Evolutionary conservation across 2,888 invertebrate genomes (phyloP), one percentile per base, ranked within the genome.

Genomic region (Corythucha ciliata): DNA sequence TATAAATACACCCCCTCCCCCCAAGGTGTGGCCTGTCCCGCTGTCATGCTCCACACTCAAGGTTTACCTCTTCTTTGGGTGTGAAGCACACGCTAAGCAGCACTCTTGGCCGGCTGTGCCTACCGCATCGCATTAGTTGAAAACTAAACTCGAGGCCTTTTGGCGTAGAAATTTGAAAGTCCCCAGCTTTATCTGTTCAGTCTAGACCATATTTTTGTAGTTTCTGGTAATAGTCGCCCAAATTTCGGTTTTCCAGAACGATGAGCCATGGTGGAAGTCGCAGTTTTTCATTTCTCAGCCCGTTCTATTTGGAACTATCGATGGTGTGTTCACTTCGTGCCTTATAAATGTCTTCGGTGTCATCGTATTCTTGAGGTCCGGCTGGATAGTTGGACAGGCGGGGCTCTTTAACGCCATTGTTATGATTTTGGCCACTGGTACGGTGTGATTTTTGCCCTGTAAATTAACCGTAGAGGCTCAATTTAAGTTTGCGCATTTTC

Each of bases 281-380:
- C 92, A 93, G 67, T 93, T 96, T 70, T 92, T 96, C 67, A 83
- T 96, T 69, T 90, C 91, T 26, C 90, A 94, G 69, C 93, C 92
- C 27, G 87, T 94, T 48, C 72, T 94, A 46, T 96, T 97, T 73
- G 94, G 96, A 12, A 92, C 93, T 1, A 96, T 91, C 90, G 96
- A 96, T 71, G 96, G 96, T 58, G 96, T 97, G 6, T 97, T 94
- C 68, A 93, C 94, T 49, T 92, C 94, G 46, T 94, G 93, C 67
- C 80, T 97, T 63, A 92, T 96, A 65, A 96, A 96, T 70, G 90
- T 96, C 53, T 92, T 97, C 72, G 94, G 96, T 64, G 94, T 96
- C 1, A 93, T 96, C 68, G 92, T 96, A 55, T 96, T 97, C 70
- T 74, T 97, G 54, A 75, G 96, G 63, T 90, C 93, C 56, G 96